Percentiles rank a stretch among this genome's conserved stretches.
Conservation (phyloP, 2,888 invertebrate genomes). For the Volucella zonaria region DNA sequence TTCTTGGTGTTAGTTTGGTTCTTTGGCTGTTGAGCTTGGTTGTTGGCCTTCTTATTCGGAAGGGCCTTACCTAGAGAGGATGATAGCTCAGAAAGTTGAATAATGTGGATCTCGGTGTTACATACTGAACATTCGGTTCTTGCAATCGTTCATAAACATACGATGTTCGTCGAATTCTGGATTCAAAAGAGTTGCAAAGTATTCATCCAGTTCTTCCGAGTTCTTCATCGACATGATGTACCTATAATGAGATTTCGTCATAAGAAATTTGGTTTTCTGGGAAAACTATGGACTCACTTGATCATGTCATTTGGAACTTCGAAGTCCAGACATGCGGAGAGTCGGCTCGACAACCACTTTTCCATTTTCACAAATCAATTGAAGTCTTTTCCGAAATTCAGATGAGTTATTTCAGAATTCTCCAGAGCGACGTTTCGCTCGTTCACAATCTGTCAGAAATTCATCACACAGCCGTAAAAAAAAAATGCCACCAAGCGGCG, state of each 20-base stretch:
- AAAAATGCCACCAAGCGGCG: too few species aligned
- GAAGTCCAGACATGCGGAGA: slow-evolving; percentile 87
- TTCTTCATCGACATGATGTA: slow-evolving; percentile 89
- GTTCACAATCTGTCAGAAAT: too few species aligned
- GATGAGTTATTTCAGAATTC: not conserved
- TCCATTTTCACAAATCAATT: slow-evolving; percentile 83
- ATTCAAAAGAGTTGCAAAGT: slow-evolving; percentile 89
- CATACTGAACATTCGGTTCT: slow-evolving; percentile 84
- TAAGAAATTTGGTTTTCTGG: not conserved
- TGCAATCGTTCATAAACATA: slow-evolving; percentile 86
- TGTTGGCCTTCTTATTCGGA: slow-evolving; percentile 74
- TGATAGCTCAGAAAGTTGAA: too few species aligned
- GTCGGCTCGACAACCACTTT: slow-evolving; percentile 86
- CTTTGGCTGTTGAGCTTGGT: slow-evolving; percentile 64
- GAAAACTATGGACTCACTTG: slow-evolving; percentile 83
- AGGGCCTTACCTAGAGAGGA: slow-evolving; percentile 70
- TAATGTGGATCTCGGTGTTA: not conserved
- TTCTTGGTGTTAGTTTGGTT: slow-evolving; percentile 43
- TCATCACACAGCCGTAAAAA: too few species aligned
- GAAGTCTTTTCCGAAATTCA: not conserved
- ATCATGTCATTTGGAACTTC: slow-evolving; percentile 88
- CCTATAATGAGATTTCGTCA: slow-evolving; percentile 82
- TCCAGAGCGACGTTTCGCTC: too few species aligned
- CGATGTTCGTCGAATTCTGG: slow-evolving; percentile 87
- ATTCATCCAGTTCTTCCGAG: slow-evolving; percentile 89